Evolutionary conservation across 2,113 vertebrate species (phyloP).

Genomic region (Xenopus borealis): DNA sequence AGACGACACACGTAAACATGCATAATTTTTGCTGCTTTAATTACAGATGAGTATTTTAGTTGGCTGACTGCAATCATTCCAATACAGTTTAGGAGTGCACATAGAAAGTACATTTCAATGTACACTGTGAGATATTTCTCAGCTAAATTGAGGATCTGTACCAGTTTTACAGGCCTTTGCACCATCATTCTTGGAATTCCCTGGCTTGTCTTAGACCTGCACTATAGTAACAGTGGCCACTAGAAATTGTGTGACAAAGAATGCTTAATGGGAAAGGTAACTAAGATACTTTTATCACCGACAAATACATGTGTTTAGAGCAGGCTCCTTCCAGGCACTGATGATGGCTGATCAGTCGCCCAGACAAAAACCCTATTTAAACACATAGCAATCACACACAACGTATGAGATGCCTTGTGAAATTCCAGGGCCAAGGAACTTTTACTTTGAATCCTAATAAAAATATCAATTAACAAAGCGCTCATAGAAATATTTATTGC

Average conservation of each 20-base stretch:
- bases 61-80: too few relatives aligned
- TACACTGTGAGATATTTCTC: too few relatives aligned
- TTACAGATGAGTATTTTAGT: too few relatives aligned
- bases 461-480: background rate
- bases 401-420: background rate
- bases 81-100: too few relatives aligned
- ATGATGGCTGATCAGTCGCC: background rate
- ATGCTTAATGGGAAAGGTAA: background rate
- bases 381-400: constrained; percentile 2
- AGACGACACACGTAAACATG: too few relatives aligned
- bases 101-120: too few relatives aligned
- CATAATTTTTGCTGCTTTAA: too few relatives aligned
- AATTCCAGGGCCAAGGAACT: background rate
- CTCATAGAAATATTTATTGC: background rate
- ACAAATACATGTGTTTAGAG: constrained; percentile 12
- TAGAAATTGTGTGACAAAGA: background rate
- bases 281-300: constrained; percentile 1
- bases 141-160: too few relatives aligned
- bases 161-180: too few relatives aligned
- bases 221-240: background rate
- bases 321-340: too few relatives aligned
- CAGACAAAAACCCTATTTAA: background rate
- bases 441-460: background rate
- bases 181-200: too few relatives aligned
- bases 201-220: background rate